A percentile compares a stretch with the other conserved stretches of the same genome.
Evolutionary conservation across 2,113 vertebrate species (phyloP).

Genomic region (Dolichallabes microphthalmus): DNA sequence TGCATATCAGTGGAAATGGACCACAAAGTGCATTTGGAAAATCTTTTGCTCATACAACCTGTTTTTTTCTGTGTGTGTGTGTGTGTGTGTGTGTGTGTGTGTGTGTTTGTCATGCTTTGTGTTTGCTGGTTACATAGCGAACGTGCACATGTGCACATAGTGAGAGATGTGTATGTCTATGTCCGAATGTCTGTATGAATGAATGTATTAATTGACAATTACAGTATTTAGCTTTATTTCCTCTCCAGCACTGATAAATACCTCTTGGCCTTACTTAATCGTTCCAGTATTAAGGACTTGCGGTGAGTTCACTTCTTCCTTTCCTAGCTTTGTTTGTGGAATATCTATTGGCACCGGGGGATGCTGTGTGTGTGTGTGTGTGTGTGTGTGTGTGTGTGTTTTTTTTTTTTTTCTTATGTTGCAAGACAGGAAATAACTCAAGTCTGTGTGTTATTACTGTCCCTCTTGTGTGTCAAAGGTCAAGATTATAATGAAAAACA

Average conservation of each 20-base stretch:
- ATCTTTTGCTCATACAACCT: conserved; percentile 59
- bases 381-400: no score
- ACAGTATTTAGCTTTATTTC: conserved; percentile 46
- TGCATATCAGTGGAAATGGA: conserved; percentile 71
- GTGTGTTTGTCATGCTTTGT: conserved; percentile 33
- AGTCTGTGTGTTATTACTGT: neutral
- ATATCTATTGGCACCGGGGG: conserved; percentile 18
- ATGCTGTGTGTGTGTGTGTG: no score
- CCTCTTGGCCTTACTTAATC: conserved; percentile 33
- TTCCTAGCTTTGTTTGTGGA: conserved; percentile 22
- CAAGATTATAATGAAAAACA: conserved; percentile 28
- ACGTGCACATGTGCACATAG: conserved; percentile 35
- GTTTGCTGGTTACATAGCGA: conserved; percentile 39
- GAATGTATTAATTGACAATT: conserved; percentile 50
- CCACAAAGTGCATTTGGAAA: conserved; percentile 40
- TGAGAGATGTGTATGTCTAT: conserved; percentile 42
- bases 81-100: no score
- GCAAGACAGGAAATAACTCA: conserved; percentile 28
- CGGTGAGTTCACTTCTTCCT: conserved; percentile 7
- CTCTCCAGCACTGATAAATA: conserved; percentile 59
- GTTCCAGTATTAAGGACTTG: conserved; percentile 43
- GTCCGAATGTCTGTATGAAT: conserved; percentile 46
- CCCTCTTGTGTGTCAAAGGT: conserved; percentile 13
- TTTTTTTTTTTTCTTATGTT: neutral
- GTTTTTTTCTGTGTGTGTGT: conserved; percentile 24